Conservation (phyloP, 2,797 vertebrate genomes). For the Poecilia velifera region DNA sequence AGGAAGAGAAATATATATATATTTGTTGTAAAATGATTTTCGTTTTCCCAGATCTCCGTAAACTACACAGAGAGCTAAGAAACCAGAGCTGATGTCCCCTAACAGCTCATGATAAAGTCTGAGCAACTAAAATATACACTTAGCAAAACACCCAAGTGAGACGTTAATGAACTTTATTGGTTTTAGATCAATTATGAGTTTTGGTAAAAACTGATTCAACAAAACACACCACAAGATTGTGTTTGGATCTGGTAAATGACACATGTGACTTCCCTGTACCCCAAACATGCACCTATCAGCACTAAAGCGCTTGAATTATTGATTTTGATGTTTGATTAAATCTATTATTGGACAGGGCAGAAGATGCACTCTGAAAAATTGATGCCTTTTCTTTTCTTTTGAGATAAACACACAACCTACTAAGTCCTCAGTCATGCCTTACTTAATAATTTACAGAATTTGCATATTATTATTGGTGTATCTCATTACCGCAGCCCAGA, state of each 20-base stretch:
- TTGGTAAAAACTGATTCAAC: conserved; percentile 23
- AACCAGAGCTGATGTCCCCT: conserved; percentile 6
- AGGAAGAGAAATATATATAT: conserved; percentile 11
- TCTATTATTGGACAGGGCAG: conserved; percentile 69
- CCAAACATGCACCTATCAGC: conserved; percentile 23
- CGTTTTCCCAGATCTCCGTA: conserved; percentile 26
- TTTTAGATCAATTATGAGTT: conserved; percentile 64
- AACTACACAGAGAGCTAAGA: conserved; percentile 12
- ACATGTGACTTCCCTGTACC: conserved; percentile 25
- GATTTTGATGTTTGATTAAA: conserved; percentile 74
- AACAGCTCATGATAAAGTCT: conserved; percentile 33
- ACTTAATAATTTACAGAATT: conserved; percentile 83
- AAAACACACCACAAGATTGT: conserved; percentile 22
- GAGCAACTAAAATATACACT: conserved; percentile 61
- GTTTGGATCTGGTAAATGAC: conserved; percentile 47
- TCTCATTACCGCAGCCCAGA: conserved; percentile 77
- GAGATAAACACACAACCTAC: conserved; percentile 78
- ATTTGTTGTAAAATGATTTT: conserved; percentile 33
- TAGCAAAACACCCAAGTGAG: conserved; percentile 49
- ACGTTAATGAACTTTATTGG: conserved; percentile 62
- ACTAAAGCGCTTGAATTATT: conserved; percentile 72
- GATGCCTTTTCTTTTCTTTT: conserved; percentile 46
- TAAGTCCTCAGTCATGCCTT: conserved; percentile 74
- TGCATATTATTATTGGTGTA: conserved; percentile 83
- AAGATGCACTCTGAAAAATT: conserved; percentile 67